These are phyloP conservation scores for Oryctes rhinoceros DNA, from an alignment of 1,140 invertebrate genomes.

Conservation along the genomic window DNA sequence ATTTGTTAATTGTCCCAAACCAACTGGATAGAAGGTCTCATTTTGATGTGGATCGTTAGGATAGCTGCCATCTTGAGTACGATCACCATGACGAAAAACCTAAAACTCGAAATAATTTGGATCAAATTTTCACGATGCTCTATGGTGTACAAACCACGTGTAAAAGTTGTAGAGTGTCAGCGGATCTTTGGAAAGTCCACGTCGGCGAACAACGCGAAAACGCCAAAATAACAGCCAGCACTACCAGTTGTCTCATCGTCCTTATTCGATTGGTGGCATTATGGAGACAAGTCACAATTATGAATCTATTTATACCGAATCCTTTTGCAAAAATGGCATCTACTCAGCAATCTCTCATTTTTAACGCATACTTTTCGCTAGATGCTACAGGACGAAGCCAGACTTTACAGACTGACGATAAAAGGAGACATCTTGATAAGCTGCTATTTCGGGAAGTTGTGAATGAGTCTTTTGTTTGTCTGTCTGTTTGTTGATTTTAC, in stretches of 20 bases:
- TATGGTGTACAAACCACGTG: slow-evolving; percentile 21
- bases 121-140: too few relatives aligned
- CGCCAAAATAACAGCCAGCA: background rate
- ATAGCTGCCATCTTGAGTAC: slow-evolving; percentile 73
- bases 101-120: slow-evolving; percentile 52
- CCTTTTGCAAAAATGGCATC: background rate
- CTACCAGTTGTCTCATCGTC: background rate
- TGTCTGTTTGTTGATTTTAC: too few relatives aligned
- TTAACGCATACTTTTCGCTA: too few relatives aligned
- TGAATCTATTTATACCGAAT: background rate
- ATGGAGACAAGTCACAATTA: background rate
- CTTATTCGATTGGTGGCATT: background rate
- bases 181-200: background rate
- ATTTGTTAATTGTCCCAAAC: slow-evolving; percentile 76
- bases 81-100: slow-evolving; percentile 80
- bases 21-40: slow-evolving; percentile 73
- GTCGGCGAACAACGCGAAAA: background rate
- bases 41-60: slow-evolving; percentile 74
- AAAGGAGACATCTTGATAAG: too few relatives aligned
- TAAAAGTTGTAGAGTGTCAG: slow-evolving; percentile 2
- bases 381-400: too few relatives aligned
- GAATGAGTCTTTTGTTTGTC: too few relatives aligned
- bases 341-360: too few relatives aligned
- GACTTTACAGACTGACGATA: too few relatives aligned
- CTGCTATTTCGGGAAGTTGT: too few relatives aligned